Percentiles rank a stretch among this genome's conserved stretches.
These are phyloP conservation scores for Diorhabda sublineata DNA, from an alignment of 1,140 invertebrate genomes.

Conservation along the genomic window DNA sequence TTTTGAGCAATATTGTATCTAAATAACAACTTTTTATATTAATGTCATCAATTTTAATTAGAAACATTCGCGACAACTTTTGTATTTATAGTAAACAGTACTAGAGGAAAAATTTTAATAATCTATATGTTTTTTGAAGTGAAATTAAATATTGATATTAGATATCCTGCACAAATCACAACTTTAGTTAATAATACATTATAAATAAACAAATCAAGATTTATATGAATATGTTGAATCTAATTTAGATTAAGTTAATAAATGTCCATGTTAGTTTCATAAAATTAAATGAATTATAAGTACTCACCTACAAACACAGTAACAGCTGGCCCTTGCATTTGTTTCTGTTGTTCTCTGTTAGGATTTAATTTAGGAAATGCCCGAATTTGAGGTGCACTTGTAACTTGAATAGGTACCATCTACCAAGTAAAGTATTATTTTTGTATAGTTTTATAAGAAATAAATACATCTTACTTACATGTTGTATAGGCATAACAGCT, in stretches of 20 bases:
- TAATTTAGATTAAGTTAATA: background rate
- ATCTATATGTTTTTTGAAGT: too few species aligned
- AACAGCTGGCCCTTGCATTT: slow-evolving; percentile 75
- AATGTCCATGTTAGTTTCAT: background rate
- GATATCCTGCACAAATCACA: too few species aligned
- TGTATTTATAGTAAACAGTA: too few species aligned
- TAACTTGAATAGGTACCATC: slow-evolving; percentile 54
- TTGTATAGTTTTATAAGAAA: slow-evolving; percentile 9
- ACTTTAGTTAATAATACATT: too few species aligned
- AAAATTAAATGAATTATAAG: background rate
- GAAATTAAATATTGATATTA: too few species aligned
- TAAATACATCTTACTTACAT: slow-evolving; percentile 45
- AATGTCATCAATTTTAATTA: too few species aligned
- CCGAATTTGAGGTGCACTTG: slow-evolving; percentile 45
- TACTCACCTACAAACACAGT: slow-evolving; percentile 85
- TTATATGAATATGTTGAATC: too few species aligned
- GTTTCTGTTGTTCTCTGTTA: slow-evolving; percentile 48
- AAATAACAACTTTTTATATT: too few species aligned
- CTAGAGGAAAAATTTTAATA: too few species aligned
- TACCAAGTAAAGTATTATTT: slow-evolving; percentile 30
- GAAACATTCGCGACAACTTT: too few species aligned
- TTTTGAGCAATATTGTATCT: too few species aligned
- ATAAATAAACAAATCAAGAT: too few species aligned
- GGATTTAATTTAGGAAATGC: slow-evolving; percentile 45
- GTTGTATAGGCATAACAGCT: slow-evolving; percentile 51